phyloP scores from a whole-genome alignment of 2,113 vertebrate species.

The Pedetes capensis region DNA sequence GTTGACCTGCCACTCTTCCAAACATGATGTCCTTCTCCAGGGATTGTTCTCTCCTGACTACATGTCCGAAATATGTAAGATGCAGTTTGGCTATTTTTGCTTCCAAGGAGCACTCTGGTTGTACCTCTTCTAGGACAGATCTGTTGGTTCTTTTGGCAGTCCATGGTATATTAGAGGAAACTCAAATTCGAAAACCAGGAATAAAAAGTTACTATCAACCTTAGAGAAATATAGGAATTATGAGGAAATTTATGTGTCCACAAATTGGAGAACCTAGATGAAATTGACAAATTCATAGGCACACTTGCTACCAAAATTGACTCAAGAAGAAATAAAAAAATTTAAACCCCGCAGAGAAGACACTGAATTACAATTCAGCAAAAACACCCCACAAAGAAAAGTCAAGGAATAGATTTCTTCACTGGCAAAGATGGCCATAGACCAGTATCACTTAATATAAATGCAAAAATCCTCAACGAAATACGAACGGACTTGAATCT shows the following conservation, averaged over 20 bases:
- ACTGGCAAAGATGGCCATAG: background rate
- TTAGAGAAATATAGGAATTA: background rate
- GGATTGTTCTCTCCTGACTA: no score
- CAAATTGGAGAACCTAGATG: background rate
- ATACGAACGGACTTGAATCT: background rate
- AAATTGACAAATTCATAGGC: background rate
- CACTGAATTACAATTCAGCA: background rate
- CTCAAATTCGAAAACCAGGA: background rate
- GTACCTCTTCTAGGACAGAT: no score
- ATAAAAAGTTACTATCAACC: background rate
- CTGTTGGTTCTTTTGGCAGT: no score
- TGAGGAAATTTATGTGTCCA: background rate
- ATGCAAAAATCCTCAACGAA: background rate
- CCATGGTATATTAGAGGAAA: no score
- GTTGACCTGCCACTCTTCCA: no score
- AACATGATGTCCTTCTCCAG: no score
- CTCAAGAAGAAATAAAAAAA: background rate
- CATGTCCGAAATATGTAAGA: no score
- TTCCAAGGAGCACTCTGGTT: no score
- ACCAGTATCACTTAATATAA: background rate
- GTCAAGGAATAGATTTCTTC: background rate
- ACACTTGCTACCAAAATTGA: no score
- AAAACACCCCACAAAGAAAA: background rate
- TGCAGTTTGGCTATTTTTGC: no score
- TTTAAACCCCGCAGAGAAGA: background rate